Evolutionary conservation across 1,140 invertebrate genomes (phyloP).

Genomic region (Chironomus tepperi): DNA sequence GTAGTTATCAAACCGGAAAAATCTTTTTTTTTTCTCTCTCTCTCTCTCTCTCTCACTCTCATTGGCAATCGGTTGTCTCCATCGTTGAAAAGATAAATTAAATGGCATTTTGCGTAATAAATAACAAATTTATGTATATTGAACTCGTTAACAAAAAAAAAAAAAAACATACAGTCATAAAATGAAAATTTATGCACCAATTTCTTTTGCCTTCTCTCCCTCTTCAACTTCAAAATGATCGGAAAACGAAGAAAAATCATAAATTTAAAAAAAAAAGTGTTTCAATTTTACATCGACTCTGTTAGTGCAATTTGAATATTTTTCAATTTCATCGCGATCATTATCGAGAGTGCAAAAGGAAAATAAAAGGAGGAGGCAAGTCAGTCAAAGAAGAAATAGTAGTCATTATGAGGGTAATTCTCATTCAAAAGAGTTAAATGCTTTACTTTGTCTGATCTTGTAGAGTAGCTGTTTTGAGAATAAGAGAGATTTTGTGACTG

Average conservation of each 20-base stretch:
- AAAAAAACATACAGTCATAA: conserved; percentile 19
- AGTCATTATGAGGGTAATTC: too few relatives aligned
- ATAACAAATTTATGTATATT: conserved; percentile 23
- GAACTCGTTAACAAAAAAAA: conserved; percentile 23
- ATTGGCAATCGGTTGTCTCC: not conserved
- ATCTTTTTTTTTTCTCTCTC: conserved; percentile 4
- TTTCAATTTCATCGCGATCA: not conserved
- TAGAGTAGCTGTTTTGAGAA: too few relatives aligned
- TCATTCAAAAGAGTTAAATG: too few relatives aligned
- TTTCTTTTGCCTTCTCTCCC: not conserved
- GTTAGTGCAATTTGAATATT: not conserved
- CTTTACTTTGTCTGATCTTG: too few relatives aligned
- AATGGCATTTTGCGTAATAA: conserved; percentile 21
- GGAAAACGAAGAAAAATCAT: conserved; percentile 20
- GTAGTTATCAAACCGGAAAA: conserved; percentile 20
- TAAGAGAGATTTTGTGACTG: too few relatives aligned
- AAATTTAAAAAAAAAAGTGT: not conserved
- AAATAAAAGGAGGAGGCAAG: not conserved
- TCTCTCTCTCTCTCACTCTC: too few relatives aligned
- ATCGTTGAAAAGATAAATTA: conserved; percentile 16
- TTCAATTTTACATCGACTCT: not conserved
- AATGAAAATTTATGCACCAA: conserved; percentile 24
- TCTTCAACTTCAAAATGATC: not conserved
- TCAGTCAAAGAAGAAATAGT: too few relatives aligned
- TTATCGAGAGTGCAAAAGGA: not conserved